Base-by-base conservation (phyloP, 2,113 vertebrate species). In the Drymodes brunneopygia region DNA sequence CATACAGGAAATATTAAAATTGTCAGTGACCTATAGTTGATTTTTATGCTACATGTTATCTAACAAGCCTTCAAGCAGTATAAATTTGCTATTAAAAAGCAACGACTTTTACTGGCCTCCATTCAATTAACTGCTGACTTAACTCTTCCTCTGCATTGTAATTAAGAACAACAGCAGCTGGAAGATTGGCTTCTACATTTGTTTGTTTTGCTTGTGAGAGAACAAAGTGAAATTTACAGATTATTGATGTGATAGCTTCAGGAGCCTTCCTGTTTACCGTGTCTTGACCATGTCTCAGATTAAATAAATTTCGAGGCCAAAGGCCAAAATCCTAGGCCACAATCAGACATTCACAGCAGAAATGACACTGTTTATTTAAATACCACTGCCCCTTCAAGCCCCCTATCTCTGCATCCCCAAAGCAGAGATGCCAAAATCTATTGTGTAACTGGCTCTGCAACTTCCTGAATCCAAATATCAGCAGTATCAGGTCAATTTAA, bases 41-140 rank as follows among this genome's bases (percentile, higher is more conserved):
- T 93, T 92, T 92, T 95, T 93, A 71, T 78, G 24, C 42, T 77
- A 51, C 17, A 36, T 38, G 88, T 91, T 91, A 62, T 94, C 42
- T 86, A 95, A 73, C 18, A 62, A 83, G 35, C 47, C 53, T 94
- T 91, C 58, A 73, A 85, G 71, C 42, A 44, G 25, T 58, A 27
- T 66, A 58, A 27, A 69, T 87, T 89, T 91, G 19, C 84, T 83
- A 12, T 82, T 92, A 70, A 91, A 90, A 67, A 92, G 38, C 67
- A 90, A 31, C 61, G 23, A 65, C 64, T 92, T 86, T 83, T 83
- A 90, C 61, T 57, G 66, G 73, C 57, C n/a, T 91, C 36, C 10
- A 15, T 92, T 94, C 47, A 85, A 48, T 86, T 90, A 94, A 78
- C n/a, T 90, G 54, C 74, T 70, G 71, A 81, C 44, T 91, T 84